Conservation (phyloP, 2,113 vertebrate genomes). For the Xenus cinereus region DNA sequence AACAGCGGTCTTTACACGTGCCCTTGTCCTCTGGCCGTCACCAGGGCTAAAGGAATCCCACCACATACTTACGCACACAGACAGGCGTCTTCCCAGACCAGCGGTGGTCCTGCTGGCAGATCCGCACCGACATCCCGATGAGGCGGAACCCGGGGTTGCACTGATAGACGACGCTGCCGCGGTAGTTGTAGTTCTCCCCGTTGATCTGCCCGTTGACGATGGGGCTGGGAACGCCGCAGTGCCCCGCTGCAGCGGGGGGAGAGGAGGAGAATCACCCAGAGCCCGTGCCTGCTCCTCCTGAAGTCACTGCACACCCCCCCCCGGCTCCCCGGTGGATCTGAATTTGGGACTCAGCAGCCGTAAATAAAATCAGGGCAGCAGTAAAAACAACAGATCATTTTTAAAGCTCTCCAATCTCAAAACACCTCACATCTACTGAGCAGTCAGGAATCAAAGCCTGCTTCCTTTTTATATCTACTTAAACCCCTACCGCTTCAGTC, state of each 20-base stretch:
- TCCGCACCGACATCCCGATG: constrained; percentile 93
- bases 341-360: accelerated
- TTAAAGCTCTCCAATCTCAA: background rate
- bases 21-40: background rate
- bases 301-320: accelerated
- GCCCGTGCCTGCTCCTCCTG: accelerated
- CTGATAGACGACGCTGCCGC: constrained; percentile 97
- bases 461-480: accelerated
- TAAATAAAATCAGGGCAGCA: background rate
- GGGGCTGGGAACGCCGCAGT: constrained; percentile 90
- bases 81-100: constrained; percentile 95
- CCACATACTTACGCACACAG: constrained; percentile 92
- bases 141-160: constrained; percentile 94
- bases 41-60: background rate
- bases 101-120: constrained; percentile 96
- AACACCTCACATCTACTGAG: background rate
- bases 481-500: background rate
- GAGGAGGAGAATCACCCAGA: background rate
- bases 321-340: accelerated
- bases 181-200: constrained; percentile 95
- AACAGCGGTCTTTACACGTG: accelerated
- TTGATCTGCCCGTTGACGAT: constrained; percentile 95
- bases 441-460: background rate
- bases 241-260: constrained; percentile 77
- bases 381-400: accelerated